Evolutionary conservation across 1,140 invertebrate genomes (phyloP).

Genomic region (Chironomus tepperi): DNA sequence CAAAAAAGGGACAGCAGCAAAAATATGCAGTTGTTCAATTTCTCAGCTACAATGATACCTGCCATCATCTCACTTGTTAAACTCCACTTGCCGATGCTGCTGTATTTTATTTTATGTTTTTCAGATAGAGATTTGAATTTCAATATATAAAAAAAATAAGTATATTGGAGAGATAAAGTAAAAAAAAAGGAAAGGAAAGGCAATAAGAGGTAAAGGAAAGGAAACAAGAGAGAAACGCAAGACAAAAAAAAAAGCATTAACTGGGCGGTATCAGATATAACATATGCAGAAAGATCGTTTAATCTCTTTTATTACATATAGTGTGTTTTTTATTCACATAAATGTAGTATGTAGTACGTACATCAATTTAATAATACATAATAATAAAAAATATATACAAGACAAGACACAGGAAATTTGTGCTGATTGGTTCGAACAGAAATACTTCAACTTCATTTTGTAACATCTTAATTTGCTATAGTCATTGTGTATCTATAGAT

Average conservation of each 20-base stretch:
- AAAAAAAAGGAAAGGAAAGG: too few species aligned
- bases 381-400: background rate
- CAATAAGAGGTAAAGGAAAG: too few species aligned
- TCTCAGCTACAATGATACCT: too few species aligned
- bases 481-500: background rate
- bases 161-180: too few species aligned
- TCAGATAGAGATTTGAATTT: too few species aligned
- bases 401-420: background rate
- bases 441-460: background rate
- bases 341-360: background rate
- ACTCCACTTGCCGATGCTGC: too few species aligned
- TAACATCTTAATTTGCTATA: background rate
- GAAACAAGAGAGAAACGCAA: background rate
- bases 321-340: background rate
- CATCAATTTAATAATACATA: slow-evolving; percentile 10
- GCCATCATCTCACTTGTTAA: too few species aligned
- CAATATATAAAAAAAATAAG: too few species aligned
- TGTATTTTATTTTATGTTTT: too few species aligned
- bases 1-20: too few species aligned
- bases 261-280: slow-evolving; percentile 11
- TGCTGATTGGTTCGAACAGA: background rate
- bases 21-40: too few species aligned
- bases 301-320: slow-evolving; percentile 9
- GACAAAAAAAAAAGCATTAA: background rate
- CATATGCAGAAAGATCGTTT: slow-evolving; percentile 6